These are phyloP conservation scores for Drepana arcuata DNA, from an alignment of 1,140 invertebrate genomes.

Conservation along the genomic window DNA sequence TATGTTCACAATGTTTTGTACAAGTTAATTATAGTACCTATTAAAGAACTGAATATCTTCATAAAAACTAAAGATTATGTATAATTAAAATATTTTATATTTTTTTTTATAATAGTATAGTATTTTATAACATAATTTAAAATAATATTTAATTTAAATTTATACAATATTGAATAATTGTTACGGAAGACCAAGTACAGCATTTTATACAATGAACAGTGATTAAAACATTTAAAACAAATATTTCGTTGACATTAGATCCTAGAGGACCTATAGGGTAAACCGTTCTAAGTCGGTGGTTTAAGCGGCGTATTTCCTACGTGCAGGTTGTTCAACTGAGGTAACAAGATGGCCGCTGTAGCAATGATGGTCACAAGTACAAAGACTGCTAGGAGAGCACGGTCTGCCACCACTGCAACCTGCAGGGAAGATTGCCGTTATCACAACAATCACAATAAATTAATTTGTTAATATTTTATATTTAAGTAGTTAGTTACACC, in stretches of 20 bases:
- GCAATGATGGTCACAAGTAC: slow-evolving; percentile 59
- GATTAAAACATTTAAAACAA: neutral
- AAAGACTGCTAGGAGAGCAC: slow-evolving; percentile 62
- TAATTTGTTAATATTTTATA: too few relatives aligned
- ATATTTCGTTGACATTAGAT: slow-evolving; percentile 8
- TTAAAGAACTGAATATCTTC: too few relatives aligned
- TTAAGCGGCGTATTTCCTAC: slow-evolving; percentile 62
- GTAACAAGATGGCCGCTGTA: slow-evolving; percentile 60
- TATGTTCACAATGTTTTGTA: too few relatives aligned
- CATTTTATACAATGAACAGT: neutral
- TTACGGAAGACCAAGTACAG: neutral
- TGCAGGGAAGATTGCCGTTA: slow-evolving; percentile 26
- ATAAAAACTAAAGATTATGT: too few relatives aligned
- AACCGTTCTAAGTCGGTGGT: slow-evolving; percentile 39
- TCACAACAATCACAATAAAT: too few relatives aligned
- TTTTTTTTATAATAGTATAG: slow-evolving; percentile 1
- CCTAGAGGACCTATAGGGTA: neutral
- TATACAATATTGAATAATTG: neutral
- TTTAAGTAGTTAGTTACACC: too few relatives aligned
- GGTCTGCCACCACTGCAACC: slow-evolving; percentile 66
- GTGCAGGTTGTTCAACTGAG: slow-evolving; percentile 56
- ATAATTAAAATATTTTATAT: slow-evolving; percentile 3
- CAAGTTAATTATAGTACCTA: too few relatives aligned
- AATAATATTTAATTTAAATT: neutral
- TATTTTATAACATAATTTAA: neutral